phyloP scores from a whole-genome alignment of 53 echinoderm and acorn worm species.

The Arbacia lixula region DNA sequence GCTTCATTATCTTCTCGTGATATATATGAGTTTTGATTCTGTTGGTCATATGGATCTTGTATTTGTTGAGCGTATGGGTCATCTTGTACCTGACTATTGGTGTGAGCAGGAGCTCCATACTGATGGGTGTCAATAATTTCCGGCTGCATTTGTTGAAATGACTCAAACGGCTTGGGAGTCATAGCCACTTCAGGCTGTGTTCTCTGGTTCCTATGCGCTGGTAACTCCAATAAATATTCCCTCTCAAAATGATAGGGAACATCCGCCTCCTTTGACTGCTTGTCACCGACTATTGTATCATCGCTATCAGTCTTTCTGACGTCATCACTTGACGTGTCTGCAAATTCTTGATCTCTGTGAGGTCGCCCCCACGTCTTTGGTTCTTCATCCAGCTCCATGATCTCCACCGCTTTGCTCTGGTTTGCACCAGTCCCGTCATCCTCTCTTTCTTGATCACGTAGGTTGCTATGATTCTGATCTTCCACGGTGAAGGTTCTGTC shows the following conservation, averaged over 20 bases:
- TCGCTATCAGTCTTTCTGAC: constrained; percentile 33
- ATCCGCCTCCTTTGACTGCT: background rate
- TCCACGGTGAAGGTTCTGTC: constrained; percentile 18
- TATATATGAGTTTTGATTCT: too few relatives aligned
- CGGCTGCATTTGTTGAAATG: background rate
- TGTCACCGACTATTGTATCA: constrained; percentile 21
- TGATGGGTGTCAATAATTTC: constrained; percentile 32
- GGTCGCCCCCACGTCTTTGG: constrained; percentile 23
- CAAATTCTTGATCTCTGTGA: background rate
- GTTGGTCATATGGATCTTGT: too few relatives aligned
- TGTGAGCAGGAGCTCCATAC: too few relatives aligned
- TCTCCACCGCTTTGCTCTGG: constrained; percentile 7
- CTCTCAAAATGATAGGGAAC: constrained; percentile 27
- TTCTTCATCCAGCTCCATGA: constrained; percentile 31
- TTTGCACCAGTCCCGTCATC: background rate
- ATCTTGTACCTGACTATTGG: too few relatives aligned
- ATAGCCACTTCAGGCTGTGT: background rate
- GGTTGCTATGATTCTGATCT: background rate
- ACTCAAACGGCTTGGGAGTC: background rate
- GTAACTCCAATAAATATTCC: constrained; percentile 42
- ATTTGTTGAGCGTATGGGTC: too few relatives aligned
- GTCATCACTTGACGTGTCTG: constrained; percentile 28
- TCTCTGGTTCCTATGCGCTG: constrained; percentile 1
- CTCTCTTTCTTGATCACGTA: background rate
- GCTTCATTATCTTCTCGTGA: constrained; percentile 20